Base-by-base conservation (phyloP, 2,888 invertebrate genomes). In the Chouioia cunea region DNA sequence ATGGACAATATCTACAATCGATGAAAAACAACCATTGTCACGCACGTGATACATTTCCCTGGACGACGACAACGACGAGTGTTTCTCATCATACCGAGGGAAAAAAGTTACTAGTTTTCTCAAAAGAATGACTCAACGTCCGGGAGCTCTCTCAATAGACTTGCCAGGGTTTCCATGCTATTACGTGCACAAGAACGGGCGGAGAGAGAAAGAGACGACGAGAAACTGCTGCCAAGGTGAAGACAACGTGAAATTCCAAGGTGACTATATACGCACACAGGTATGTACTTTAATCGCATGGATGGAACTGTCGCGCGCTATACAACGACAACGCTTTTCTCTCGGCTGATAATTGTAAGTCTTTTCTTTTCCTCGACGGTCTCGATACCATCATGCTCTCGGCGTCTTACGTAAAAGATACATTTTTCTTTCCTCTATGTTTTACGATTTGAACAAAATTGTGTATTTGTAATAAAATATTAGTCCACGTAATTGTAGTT, bases 211-310 rank as follows among this genome's bases (percentile, higher is more conserved):
- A 6, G 52, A 23, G 16, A 16, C 27, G 16, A 46, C 6, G 36
- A 36, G 36, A 36, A 27, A 54, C 53, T 8, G 60, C 65, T 65
- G 65, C 64, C 70, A 70, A 70, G 70, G 65, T 65, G 70, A 70
- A 65, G 59, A 60, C 65, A 70, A 70, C 57, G 62, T 50, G 70
- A 71, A 66, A 71, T 66, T 66, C 70, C 65, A 71, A 71, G 70
- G 70, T 63, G 52, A 70, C 10, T 12, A 6, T 12, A 36, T 6
- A 36, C n/a, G n/a, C 36, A 8, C 36, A 36, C 36, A 36, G 59
- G 22, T 52, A 22, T 14, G 14, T 18, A 36, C 16, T n/a, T n/a
- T n/a, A 54, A 36, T 56, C 60, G 22, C 20, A 6, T 36, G 20
- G 67, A 67, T 14, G 47, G 22, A 23, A 62, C 63, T 36, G 36